Evolutionary conservation across 2,888 invertebrate genomes (phyloP).

Genomic region (Myathropa florea): DNA sequence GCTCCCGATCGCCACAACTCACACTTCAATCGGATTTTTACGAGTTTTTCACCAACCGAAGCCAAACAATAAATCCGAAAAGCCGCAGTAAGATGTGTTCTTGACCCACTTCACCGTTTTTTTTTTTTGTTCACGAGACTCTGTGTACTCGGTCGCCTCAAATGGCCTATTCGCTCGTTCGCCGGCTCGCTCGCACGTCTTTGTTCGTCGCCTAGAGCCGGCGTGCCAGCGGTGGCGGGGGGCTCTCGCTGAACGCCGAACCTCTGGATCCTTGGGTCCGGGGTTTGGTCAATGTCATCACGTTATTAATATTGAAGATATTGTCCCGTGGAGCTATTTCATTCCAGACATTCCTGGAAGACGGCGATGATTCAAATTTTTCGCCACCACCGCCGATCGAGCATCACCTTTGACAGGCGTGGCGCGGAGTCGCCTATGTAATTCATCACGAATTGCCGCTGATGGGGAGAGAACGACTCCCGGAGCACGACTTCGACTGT

Average conservation of each 20-base stretch:
- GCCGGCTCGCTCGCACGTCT: neutral
- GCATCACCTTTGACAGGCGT: constrained; percentile 51
- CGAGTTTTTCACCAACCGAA: constrained; percentile 27
- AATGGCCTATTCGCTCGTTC: constrained; percentile 38
- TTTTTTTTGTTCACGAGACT: constrained; percentile 37
- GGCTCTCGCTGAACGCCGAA: too few relatives aligned
- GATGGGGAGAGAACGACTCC: neutral
- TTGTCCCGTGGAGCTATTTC: constrained; percentile 3
- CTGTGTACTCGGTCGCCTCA: constrained; percentile 43
- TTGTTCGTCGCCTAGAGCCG: neutral
- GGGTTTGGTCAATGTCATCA: constrained; percentile 49
- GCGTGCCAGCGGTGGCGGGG: too few relatives aligned
- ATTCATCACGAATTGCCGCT: constrained; percentile 22
- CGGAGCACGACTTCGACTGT: neutral
- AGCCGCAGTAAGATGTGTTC: constrained; percentile 56
- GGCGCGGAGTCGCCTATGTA: constrained; percentile 11
- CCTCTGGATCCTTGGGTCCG: constrained; percentile 19
- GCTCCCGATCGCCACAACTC: constrained; percentile 7
- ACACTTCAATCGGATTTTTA: neutral
- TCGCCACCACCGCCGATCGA: constrained; percentile 19
- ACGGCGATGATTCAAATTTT: constrained; percentile 52
- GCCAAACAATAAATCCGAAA: constrained; percentile 55
- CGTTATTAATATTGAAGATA: constrained; percentile 17
- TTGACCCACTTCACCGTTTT: constrained; percentile 63
- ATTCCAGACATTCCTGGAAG: constrained; percentile 67